A percentile compares a stretch with the other conserved stretches of the same genome.
phyloP scores from a whole-genome alignment of 2,797 vertebrate species.

The Varecia variegata region DNA sequence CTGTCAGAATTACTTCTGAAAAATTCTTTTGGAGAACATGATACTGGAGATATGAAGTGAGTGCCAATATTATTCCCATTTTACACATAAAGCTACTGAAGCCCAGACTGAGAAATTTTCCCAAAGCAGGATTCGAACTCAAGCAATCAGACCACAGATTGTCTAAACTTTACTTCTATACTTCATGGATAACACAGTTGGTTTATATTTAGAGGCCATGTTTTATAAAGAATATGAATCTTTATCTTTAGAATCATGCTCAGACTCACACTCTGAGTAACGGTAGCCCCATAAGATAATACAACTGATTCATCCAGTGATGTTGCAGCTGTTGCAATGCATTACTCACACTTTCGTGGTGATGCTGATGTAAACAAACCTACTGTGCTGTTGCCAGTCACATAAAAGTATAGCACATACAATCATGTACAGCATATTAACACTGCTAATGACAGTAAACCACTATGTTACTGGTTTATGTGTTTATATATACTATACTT shows the following conservation, averaged over 20 bases:
- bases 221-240: constrained; percentile 20
- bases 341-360: not conserved
- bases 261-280: not conserved
- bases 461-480: not conserved
- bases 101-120: not conserved
- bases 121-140: not conserved
- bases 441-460: not conserved
- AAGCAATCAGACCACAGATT: not conserved
- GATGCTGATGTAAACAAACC: not conserved
- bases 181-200: not conserved
- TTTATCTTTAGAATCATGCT: not conserved
- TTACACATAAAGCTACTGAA: not conserved
- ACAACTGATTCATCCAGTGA: not conserved
- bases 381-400: not conserved
- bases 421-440: not conserved
- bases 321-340: not conserved
- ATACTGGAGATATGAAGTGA: not conserved
- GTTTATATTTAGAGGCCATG: not conserved
- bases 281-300: not conserved
- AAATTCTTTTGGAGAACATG: not conserved
- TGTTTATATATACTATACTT: not conserved
- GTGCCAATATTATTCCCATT: not conserved
- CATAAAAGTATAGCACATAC: not conserved
- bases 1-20: constrained; percentile 3
- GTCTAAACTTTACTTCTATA: not conserved